Evolutionary conservation across 2,113 vertebrate species (phyloP), one percentile per base, ranked within the genome.

Genomic region (Glareola pratincola): DNA sequence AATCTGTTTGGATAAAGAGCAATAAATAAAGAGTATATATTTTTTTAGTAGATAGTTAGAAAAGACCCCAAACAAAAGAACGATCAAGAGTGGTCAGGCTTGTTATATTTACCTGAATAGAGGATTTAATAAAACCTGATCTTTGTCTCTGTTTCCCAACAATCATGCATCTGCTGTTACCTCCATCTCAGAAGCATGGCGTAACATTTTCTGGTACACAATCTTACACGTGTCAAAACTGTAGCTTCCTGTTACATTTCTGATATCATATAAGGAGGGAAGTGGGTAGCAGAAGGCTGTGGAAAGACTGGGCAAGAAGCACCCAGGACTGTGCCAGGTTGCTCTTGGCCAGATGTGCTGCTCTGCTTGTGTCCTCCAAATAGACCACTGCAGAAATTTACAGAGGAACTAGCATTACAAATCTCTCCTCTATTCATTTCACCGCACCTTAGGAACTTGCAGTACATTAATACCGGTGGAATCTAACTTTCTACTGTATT

Each of bases 331-430:
- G 18, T 30, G 17, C 4, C 14, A 68, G 0, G 1, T 2, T 50
- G 21, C 14, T 68, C 19, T 59, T 2, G 2, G 24, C 18, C 10
- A 45, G 10, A 39, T 5, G 1, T 21, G 50, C 9, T 0, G 0
- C 29, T 51, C 20, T 64, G 26, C 14, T 85, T 50, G 5, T 62
- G 47, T 39, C 9, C 37, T 53, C 30, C 30, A 60, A 59, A 68
- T 0, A 81, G 14, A 50, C 2, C 7, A 36, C 8, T 14, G 13
- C 14, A 74, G 48, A 82, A 60, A 63, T 72, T 29, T 83, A 24
- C 6, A 5, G 15, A 81, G 62, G 9, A 63, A 4, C 2, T 63
- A 66, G 12, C 6, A 5, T 32, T 53, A n/a, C 7, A 37, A n/a
- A 39, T n/a, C 14, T n/a, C 34, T 62, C 4, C 59, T 26, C 24